These are phyloP conservation scores for Zeugodacus cucurbitae DNA, from an alignment of 1,140 invertebrate species.

Conservation along the genomic window DNA sequence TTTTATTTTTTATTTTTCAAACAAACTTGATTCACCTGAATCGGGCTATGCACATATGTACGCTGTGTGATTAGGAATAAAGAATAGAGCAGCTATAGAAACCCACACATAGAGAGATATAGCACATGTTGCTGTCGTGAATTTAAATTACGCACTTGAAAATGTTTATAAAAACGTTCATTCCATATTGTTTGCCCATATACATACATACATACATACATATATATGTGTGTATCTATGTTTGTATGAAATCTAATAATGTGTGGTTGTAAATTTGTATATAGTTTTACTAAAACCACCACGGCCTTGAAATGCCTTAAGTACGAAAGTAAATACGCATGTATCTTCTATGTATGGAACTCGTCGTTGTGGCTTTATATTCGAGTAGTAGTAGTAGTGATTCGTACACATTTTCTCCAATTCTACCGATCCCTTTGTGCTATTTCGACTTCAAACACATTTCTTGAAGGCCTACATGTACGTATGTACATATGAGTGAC, in stretches of 20 bases:
- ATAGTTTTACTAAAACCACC: not conserved
- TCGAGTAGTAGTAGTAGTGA: too few species aligned
- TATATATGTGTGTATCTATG: not conserved
- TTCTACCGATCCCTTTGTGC: too few species aligned
- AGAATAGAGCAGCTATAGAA: not conserved
- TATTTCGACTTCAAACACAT: too few species aligned
- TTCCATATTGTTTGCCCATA: not conserved
- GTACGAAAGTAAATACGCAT: constrained; percentile 1
- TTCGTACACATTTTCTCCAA: too few species aligned
- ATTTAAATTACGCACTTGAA: constrained; percentile 31
- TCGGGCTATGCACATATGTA: not conserved
- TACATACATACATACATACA: not conserved
- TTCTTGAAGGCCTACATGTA: not conserved
- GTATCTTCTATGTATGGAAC: not conserved
- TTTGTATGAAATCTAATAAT: not conserved
- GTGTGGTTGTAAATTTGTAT: not conserved
- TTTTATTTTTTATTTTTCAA: not conserved
- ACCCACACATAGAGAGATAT: not conserved
- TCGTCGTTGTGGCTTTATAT: not conserved
- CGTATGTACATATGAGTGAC: not conserved
- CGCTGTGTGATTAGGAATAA: not conserved
- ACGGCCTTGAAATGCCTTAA: constrained; percentile 30
- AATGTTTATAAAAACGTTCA: not conserved
- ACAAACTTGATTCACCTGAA: not conserved
- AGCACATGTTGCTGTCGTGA: constrained; percentile 5